A percentile compares a stretch with the other conserved stretches of the same genome.
phyloP scores from a whole-genome alignment of 1,140 invertebrate species.

The Drosophila nigrodunni region DNA sequence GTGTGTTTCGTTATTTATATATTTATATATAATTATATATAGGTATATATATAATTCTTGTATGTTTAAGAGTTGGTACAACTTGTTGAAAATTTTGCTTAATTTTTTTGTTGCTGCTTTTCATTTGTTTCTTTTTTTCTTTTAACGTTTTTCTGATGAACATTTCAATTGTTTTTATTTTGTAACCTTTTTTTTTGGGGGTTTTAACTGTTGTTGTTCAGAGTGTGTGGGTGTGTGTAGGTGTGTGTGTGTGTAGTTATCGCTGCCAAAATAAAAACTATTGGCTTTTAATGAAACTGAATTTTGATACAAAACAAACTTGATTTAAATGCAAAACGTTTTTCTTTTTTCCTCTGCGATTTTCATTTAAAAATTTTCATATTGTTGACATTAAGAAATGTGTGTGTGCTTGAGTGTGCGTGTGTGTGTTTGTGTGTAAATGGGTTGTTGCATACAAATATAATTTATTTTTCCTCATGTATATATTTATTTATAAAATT shows the following conservation, averaged over 20 bases:
- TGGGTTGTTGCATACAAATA: conserved; percentile 12
- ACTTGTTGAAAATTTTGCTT: conserved; percentile 42
- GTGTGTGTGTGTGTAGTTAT: neutral
- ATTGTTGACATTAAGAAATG: conserved; percentile 27
- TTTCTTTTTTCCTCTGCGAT: conserved; percentile 5
- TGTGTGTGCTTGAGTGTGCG: neutral
- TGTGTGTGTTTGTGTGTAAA: neutral
- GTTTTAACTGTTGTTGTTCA: conserved; percentile 24
- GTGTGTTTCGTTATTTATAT: conserved; percentile 15
- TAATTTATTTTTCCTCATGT: conserved; percentile 10
- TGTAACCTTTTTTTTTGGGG: conserved; percentile 14
- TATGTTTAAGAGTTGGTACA: conserved; percentile 38
- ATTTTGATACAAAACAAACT: conserved; percentile 55
- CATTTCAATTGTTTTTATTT: conserved; percentile 26
- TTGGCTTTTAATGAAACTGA: conserved; percentile 20
- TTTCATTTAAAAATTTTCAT: conserved; percentile 26
- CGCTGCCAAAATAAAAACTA: conserved; percentile 21
- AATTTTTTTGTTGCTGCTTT: conserved; percentile 21
- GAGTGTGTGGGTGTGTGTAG: conserved; percentile 2
- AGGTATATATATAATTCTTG: conserved; percentile 24
- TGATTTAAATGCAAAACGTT: conserved; percentile 37
- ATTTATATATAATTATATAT: conserved; percentile 22
- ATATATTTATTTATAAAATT: neutral
- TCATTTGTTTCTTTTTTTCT: conserved; percentile 6
- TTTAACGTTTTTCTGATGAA: conserved; percentile 27